Base-by-base conservation (phyloP, 2,888 invertebrate species). In the Athrips mouffetella region DNA sequence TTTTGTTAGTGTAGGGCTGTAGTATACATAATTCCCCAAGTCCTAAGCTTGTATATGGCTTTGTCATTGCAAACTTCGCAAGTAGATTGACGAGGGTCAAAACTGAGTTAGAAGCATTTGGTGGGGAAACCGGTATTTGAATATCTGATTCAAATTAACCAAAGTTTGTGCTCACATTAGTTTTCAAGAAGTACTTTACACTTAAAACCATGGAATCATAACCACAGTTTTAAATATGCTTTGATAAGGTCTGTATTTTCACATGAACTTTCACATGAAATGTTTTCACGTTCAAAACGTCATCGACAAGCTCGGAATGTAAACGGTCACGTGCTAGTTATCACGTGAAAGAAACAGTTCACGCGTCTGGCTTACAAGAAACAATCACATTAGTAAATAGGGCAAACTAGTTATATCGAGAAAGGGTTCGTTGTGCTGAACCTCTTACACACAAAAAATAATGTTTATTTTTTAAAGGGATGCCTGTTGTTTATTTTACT, bases 321-420 rank as follows among this genome's bases (percentile, higher is more conserved):
- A 39, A 42, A 25, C 16, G 20, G 62, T 63, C 60, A 63, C 61
- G 54, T 52, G 57, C 46, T 51, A 47, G 56, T 64, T 68, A 61
- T 61, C 62, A 61, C 59, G 56, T 57, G 48, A 18, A 29, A 47
- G 60, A 57, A 42, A 49, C 48, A 47, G 50, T 46, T 55, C 50
- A 59, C 59, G 62, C 62, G 62, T 66, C 58, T 60, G 60, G 57
- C 58, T 67, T 59, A 62, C 63, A 61, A 56, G 63, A 69, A 77
- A 75, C 72, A 75, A 79, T 76, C 69, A 65, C 67, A 74, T 76
- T 76, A 70, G 68, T 70, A 76, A 75, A 75, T 73, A 56, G 72
- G 70, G 63, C 71, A 67, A 74, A 76, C 65, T 64, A 64, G 69
- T 76, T 76, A 76, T 70, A 74, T 73, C 74, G 77, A 73, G 65